Percentiles rank a stretch among this genome's conserved stretches.
Evolutionary conservation across 1,140 invertebrate species (phyloP).

Genomic region (Nomia melanderi): DNA sequence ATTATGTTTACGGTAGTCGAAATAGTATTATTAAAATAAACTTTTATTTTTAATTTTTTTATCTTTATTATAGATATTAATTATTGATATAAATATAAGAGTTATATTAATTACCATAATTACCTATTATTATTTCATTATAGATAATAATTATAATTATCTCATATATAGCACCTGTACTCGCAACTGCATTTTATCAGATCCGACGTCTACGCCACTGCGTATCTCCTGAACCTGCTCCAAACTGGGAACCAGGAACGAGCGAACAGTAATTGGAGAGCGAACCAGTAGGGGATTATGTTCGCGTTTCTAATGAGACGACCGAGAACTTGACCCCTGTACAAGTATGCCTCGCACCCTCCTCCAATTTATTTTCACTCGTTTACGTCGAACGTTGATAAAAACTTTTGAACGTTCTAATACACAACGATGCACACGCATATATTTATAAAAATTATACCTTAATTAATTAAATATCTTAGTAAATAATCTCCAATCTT

Average conservation of each 20-base stretch:
- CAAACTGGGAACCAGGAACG: constrained; percentile 52
- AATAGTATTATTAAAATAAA: no score
- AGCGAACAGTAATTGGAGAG: constrained; percentile 67
- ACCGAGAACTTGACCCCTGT: constrained; percentile 73
- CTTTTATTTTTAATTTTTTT: no score
- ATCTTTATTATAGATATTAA: no score
- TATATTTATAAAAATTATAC: no score
- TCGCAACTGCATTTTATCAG: neutral
- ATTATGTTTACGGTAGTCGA: no score
- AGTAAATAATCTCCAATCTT: no score
- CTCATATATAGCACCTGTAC: neutral
- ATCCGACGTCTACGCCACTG: constrained; percentile 45
- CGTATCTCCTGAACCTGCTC: constrained; percentile 48
- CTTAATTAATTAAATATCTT: no score
- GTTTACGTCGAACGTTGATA: constrained; percentile 20
- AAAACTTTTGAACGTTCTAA: constrained; percentile 10
- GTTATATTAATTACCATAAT: no score
- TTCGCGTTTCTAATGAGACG: constrained; percentile 74
- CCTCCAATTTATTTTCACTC: constrained; percentile 52
- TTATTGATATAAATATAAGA: no score
- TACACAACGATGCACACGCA: no score
- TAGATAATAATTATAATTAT: neutral
- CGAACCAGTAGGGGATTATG: constrained; percentile 50
- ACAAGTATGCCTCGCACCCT: constrained; percentile 52
- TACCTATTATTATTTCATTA: neutral